Base-by-base conservation (phyloP, 1,140 invertebrate genomes). In the Drosophila serrata region DNA sequence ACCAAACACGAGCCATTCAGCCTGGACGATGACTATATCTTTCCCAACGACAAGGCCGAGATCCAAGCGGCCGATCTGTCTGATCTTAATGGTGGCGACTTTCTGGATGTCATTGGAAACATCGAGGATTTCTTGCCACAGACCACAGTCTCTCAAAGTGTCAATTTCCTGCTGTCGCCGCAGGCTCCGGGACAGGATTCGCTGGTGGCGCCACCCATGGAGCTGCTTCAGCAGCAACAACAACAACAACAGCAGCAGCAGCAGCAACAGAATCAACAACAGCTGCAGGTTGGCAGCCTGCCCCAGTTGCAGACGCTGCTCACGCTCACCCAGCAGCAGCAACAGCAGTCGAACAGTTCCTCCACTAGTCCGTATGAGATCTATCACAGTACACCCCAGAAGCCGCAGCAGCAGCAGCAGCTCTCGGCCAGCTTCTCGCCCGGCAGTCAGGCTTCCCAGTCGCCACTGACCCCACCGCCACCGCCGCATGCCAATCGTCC, bases 11-110 rank as follows among this genome's bases (percentile, higher is more conserved):
- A 95, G 79, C 93, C 95, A 6, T 95, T 96, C 49, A 96, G 95
- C 92, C 96, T 97, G 94, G 96, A 97, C 79, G 97, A 97, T 82
- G 97, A 98, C 91, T 97, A 97, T 90, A 97, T 98, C 75, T 97
- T 97, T 90, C 97, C 97, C 94, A 96, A 97, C 42, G 97, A 98
- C 91, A 97, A 97, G 93, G 95, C 96, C 45, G 97, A 98, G 93
- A 94, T 98, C 8, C 94, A 95, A 76, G 97, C 96, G 2, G 97
- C 97, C 2, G 98, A 97, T 61, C 93, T 98, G 45, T 96, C 97
- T 0, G 97, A 98, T 92, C 93, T 98, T 11, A 97, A 97, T 85
- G 96, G 96, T 85, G 96, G 97, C 67, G 96, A 96, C 19, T 93
- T 97, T 5, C 82, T 97, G 27, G 96, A 96, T 67, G 97, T 97